Evolutionary conservation across 2,113 vertebrate genomes (phyloP).

Genomic region (Telmatochromis bifrenatus): DNA sequence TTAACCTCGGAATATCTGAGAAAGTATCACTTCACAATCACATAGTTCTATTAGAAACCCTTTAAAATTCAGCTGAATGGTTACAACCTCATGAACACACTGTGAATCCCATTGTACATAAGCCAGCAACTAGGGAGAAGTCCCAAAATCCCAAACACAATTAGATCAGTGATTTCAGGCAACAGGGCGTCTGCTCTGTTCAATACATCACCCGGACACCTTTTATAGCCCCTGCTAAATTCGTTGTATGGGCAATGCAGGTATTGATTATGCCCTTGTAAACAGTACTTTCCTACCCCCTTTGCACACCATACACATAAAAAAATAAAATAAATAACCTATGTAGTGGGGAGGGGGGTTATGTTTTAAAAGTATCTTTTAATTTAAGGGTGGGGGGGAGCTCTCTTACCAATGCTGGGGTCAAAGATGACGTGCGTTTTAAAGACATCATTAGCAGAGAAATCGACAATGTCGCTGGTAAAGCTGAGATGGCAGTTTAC

Average conservation of each 20-base stretch:
- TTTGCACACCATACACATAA: background rate
- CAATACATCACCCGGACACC: slow-evolving; percentile 41
- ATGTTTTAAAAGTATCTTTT: background rate
- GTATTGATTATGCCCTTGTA: slow-evolving; percentile 49
- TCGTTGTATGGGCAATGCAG: slow-evolving; percentile 19
- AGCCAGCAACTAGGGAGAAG: slow-evolving; percentile 1
- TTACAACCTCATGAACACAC: background rate
- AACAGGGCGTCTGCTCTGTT: slow-evolving; percentile 1
- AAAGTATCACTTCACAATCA: slow-evolving; percentile 2
- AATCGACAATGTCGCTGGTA: slow-evolving; percentile 71
- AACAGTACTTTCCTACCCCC: slow-evolving; percentile 6
- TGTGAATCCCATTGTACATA: slow-evolving; percentile 10
- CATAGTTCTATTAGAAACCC: background rate
- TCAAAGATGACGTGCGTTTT: slow-evolving; percentile 77
- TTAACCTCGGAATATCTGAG: background rate
- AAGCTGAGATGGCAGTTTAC: slow-evolving; percentile 82
- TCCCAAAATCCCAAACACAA: slow-evolving; percentile 48
- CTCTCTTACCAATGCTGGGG: slow-evolving; percentile 69
- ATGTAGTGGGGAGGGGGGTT: background rate
- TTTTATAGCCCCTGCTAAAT: slow-evolving; percentile 46
- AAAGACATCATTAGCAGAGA: slow-evolving; percentile 78
- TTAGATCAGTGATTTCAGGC: slow-evolving; percentile 29
- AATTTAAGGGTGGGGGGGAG: background rate
- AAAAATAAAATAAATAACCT: background rate
- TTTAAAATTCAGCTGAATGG: background rate